Evolutionary conservation across 2,888 invertebrate species (phyloP).

Genomic region (Dendrolimus pini): DNA sequence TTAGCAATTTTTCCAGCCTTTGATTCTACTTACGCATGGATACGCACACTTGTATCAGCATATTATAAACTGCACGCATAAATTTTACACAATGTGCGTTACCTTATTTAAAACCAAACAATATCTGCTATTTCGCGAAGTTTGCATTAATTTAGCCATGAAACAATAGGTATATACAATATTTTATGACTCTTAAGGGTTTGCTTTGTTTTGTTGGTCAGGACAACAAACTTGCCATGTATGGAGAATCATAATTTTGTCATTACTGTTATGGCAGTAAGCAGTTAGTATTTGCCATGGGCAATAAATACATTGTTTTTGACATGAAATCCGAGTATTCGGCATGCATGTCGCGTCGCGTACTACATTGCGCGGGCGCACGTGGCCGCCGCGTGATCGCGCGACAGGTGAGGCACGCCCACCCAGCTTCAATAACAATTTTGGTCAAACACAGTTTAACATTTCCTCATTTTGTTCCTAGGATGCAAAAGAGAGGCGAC

Average conservation of each 20-base stretch:
- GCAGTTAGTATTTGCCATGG: conserved; percentile 14
- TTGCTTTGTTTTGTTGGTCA: background rate
- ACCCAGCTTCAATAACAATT: conserved; percentile 23
- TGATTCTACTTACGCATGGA: too few relatives aligned
- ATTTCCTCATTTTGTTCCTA: too few relatives aligned
- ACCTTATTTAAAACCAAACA: too few relatives aligned
- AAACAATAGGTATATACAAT: too few relatives aligned
- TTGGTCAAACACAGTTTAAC: background rate
- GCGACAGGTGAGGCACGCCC: conserved; percentile 39
- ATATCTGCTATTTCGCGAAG: too few relatives aligned
- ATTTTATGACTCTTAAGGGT: too few relatives aligned
- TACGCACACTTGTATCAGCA: too few relatives aligned
- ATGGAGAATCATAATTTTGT: conserved; percentile 8
- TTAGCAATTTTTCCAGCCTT: too few relatives aligned
- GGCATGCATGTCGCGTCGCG: conserved; percentile 26
- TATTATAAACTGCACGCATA: too few relatives aligned
- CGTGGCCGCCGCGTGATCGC: conserved; percentile 48
- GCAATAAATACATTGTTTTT: conserved; percentile 24
- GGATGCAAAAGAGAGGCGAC: too few relatives aligned
- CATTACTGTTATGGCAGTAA: conserved; percentile 6
- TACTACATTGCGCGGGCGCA: conserved; percentile 33
- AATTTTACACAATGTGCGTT: too few relatives aligned
- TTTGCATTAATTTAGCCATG: too few relatives aligned
- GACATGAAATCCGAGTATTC: conserved; percentile 19
- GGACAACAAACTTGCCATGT: background rate